Evolutionary conservation across 2,113 vertebrate genomes (phyloP).

Genomic region (Corythoichthys intestinalis): DNA sequence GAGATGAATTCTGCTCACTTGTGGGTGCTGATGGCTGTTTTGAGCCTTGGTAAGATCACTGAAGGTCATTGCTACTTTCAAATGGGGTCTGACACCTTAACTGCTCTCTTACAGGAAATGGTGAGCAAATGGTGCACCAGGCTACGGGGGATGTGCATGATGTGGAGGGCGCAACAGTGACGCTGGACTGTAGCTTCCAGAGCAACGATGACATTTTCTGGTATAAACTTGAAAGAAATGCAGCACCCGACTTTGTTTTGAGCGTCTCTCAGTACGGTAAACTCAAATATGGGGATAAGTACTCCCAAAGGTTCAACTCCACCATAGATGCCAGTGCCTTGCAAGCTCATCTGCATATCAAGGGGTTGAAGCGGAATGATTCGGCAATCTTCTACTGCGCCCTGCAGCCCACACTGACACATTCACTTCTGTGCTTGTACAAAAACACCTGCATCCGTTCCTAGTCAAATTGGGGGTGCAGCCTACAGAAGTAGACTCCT

Average conservation of each 20-base stretch:
- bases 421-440: background rate
- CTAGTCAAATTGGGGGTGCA: too few species aligned
- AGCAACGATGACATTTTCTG: background rate
- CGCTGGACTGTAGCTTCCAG: background rate
- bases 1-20: background rate
- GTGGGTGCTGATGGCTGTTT: conserved; percentile 1
- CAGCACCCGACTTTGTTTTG: background rate
- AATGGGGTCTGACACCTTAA: background rate
- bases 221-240: background rate
- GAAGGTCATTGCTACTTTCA: background rate
- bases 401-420: background rate
- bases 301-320: background rate
- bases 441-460: background rate
- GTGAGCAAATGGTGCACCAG: background rate
- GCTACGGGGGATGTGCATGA: background rate
- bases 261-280: background rate
- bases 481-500: too few species aligned
- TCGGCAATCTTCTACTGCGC: background rate
- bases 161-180: background rate
- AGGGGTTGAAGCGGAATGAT: background rate
- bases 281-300: background rate
- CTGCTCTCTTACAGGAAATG: background rate
- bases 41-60: conserved; percentile 3
- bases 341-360: background rate
- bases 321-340: background rate